These are phyloP conservation scores for Eurytoma californica DNA, from an alignment of 2,888 invertebrate species.

Conservation along the genomic window DNA sequence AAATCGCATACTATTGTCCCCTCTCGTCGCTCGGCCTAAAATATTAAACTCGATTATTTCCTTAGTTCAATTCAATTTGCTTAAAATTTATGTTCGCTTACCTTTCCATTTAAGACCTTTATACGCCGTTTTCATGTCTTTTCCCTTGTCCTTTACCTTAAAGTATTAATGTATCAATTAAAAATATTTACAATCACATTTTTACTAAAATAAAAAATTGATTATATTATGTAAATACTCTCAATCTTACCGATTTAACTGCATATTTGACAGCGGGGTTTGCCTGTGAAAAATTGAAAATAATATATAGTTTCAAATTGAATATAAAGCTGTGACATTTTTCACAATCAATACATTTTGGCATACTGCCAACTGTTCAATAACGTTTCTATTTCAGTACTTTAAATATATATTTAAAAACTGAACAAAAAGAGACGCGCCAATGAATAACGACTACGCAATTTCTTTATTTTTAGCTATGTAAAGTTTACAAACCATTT, in stretches of 20 bases:
- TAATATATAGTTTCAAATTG: constrained; percentile 31
- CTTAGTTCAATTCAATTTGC: not conserved
- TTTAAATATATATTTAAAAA: too few species aligned
- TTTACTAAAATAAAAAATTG: constrained; percentile 7
- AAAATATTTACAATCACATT: constrained; percentile 11
- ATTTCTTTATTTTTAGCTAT: too few species aligned
- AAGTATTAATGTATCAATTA: not conserved
- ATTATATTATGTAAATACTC: not conserved
- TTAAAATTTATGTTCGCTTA: constrained; percentile 45
- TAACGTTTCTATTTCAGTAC: too few species aligned
- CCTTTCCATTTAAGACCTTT: constrained; percentile 84
- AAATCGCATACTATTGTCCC: constrained; percentile 67
- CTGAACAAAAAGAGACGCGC: too few species aligned
- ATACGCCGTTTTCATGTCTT: constrained; percentile 86
- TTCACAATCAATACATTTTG: too few species aligned
- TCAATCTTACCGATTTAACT: constrained; percentile 91
- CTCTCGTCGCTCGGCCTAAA: constrained; percentile 69
- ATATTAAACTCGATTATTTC: not conserved
- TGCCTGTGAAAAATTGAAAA: constrained; percentile 81
- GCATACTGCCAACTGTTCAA: too few species aligned
- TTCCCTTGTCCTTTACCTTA: constrained; percentile 84
- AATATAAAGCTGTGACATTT: too few species aligned
- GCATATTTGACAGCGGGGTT: constrained; percentile 96
- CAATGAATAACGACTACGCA: too few species aligned
- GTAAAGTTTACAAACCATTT: constrained; percentile 21